Conservation (phyloP, 2,797 vertebrate species). For the Heterohyrax brucei region DNA sequence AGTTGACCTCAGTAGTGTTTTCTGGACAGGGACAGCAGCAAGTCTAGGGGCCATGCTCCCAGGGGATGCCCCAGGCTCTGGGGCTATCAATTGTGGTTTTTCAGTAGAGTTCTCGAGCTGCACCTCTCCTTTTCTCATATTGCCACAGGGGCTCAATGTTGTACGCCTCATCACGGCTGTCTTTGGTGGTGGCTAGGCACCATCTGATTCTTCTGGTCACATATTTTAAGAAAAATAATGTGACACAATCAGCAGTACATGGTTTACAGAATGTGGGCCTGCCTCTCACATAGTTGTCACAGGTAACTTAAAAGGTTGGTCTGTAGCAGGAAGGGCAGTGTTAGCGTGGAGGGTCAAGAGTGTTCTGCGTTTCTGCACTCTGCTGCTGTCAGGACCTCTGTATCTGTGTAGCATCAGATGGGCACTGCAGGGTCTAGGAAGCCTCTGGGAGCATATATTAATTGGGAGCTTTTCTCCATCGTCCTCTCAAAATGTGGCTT, state of each 20-base stretch:
- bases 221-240: conserved; percentile 65
- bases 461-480: not conserved
- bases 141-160: too few species aligned
- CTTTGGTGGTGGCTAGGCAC: too few species aligned
- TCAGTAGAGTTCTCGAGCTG: too few species aligned
- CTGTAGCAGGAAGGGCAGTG: not conserved
- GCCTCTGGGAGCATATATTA: not conserved
- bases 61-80: too few species aligned
- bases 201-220: too few species aligned
- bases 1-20: too few species aligned
- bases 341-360: conserved; percentile 4
- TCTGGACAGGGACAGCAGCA: too few species aligned
- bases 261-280: conserved; percentile 30
- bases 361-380: not conserved
- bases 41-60: too few species aligned
- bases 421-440: fast-evolving
- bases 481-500: not conserved
- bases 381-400: not conserved
- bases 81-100: too few species aligned
- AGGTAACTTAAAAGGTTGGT: conserved; percentile 34
- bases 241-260: conserved; percentile 36
- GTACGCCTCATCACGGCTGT: too few species aligned
- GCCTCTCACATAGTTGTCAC: conserved; percentile 33
- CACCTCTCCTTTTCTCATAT: too few species aligned
- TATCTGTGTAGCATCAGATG: not conserved